Percentiles rank a stretch among this genome's conserved stretches.
Conservation (phyloP, 2,888 invertebrate species). For the Caenorhabditis sinica region DNA sequence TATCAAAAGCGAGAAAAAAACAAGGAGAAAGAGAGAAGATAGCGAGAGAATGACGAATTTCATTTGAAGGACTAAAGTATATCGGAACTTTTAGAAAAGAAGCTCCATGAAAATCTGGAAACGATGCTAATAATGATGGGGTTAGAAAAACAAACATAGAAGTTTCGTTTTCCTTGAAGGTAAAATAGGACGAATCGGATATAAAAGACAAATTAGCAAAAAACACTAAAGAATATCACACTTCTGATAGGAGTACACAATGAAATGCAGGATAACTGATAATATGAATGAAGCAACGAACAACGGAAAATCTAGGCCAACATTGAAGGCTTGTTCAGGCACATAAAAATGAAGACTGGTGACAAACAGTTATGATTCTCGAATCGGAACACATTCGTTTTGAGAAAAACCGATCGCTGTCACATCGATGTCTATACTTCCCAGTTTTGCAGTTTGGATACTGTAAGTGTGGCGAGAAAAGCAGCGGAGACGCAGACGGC, state of each 20-base stretch:
- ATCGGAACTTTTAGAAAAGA: background rate
- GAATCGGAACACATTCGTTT: constrained; percentile 34
- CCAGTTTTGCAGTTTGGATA: constrained; percentile 68
- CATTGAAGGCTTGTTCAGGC: no score
- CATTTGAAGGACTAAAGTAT: background rate
- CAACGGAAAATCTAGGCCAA: no score
- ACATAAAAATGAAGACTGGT: constrained; percentile 3
- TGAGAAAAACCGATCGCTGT: constrained; percentile 26
- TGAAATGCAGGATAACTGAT: no score
- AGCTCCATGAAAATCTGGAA: no score
- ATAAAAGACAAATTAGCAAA: no score
- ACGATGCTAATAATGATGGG: no score
- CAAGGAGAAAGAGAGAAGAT: constrained; percentile 24
- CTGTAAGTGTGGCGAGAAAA: constrained; percentile 57
- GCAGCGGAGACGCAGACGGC: constrained; percentile 31
- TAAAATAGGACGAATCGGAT: no score
- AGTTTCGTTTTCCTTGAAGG: no score
- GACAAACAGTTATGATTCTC: constrained; percentile 24
- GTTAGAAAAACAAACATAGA: no score
- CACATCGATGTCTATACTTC: constrained; percentile 36
- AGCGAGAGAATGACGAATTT: background rate
- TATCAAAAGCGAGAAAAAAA: constrained; percentile 1
- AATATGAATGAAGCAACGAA: no score
- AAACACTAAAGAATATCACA: no score
- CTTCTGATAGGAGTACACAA: no score